Evolutionary conservation across 2,888 invertebrate species (phyloP).

Genomic region (Drosophila macrothrix): DNA sequence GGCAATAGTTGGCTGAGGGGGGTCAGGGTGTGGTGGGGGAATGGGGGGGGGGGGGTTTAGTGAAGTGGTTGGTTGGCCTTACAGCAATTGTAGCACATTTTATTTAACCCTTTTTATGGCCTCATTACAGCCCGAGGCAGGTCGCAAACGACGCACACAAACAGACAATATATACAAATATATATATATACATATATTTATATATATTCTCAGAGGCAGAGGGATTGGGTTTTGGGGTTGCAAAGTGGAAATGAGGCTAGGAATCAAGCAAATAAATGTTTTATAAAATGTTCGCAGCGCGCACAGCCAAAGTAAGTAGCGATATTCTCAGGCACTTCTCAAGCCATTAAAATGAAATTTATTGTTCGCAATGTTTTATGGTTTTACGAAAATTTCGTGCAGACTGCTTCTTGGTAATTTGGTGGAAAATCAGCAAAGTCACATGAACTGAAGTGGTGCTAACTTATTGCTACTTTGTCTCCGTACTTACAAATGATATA

Average conservation of each 20-base stretch:
- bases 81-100: conserved; percentile 78
- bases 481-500: conserved; percentile 8
- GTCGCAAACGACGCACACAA: conserved; percentile 31
- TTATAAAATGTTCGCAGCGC: conserved; percentile 76
- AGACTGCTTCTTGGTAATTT: conserved; percentile 47
- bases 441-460: conserved; percentile 37
- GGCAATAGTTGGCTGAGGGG: neutral
- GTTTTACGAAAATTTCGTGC: conserved; percentile 39
- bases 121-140: conserved; percentile 68
- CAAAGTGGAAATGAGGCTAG: conserved; percentile 76
- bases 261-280: conserved; percentile 82
- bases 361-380: conserved; percentile 78
- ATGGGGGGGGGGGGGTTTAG: neutral
- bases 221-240: conserved; percentile 22
- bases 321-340: conserved; percentile 60
- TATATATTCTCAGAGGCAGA: neutral
- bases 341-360: conserved; percentile 81
- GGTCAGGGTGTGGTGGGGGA: no score
- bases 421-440: conserved; percentile 51
- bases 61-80: conserved; percentile 41
- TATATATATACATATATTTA: neutral
- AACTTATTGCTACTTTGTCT: conserved; percentile 41
- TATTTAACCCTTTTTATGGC: conserved; percentile 81
- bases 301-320: conserved; percentile 58
- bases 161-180: conserved; percentile 62